A percentile compares a stretch with the other conserved stretches of the same genome.
Conservation (phyloP, 2,113 vertebrate genomes). For the Dromiciops gliroides region DNA sequence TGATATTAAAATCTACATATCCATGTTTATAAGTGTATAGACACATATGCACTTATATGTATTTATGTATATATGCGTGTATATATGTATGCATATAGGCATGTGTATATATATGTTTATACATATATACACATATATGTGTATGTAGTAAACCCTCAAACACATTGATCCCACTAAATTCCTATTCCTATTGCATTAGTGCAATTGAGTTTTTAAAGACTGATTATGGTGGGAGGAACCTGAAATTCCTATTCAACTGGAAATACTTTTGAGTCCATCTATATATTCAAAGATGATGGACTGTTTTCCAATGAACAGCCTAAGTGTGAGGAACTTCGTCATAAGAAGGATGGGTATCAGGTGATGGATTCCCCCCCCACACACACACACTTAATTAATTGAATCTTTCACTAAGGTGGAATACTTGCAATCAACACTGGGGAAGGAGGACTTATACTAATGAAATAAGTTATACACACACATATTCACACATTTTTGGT, state of each 20-base stretch:
- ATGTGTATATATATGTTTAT: no score
- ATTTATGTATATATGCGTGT: background rate
- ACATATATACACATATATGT: no score
- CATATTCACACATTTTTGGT: background rate
- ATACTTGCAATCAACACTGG: background rate
- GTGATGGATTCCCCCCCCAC: background rate
- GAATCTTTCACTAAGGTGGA: background rate
- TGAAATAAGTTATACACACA: background rate
- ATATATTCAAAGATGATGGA: background rate
- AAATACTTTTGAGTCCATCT: background rate
- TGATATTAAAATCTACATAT: background rate
- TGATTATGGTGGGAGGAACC: background rate
- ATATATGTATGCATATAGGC: no score
- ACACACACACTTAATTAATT: no score
- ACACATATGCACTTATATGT: background rate
- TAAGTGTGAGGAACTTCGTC: background rate
- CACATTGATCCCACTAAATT: background rate
- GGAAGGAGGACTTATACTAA: background rate
- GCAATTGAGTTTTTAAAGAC: background rate
- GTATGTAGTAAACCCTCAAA: background rate
- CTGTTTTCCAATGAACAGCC: background rate
- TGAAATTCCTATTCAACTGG: background rate
- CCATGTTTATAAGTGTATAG: background rate
- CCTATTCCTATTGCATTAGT: background rate
- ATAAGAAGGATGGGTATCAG: background rate